Percentiles rank a stretch among this genome's conserved stretches.
phyloP scores from a whole-genome alignment of 2,113 vertebrate species.

The Chionis minor region DNA sequence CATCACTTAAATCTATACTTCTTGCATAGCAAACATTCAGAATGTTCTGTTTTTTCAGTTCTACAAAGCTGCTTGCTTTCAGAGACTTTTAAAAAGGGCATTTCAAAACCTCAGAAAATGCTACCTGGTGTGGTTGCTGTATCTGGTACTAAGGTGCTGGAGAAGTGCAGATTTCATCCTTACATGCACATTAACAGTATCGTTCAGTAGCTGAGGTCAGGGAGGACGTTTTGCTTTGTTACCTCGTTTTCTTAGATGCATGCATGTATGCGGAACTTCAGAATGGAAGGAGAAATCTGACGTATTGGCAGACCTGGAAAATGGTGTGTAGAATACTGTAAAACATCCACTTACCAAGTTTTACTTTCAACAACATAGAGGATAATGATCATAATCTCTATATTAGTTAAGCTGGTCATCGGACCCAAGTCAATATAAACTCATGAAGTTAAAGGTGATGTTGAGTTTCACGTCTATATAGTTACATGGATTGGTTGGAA shows the following conservation, averaged over 20 bases:
- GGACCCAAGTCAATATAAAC: not conserved
- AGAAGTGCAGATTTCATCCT: not conserved
- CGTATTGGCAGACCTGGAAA: not conserved
- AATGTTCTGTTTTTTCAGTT: not conserved
- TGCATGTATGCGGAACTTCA: not conserved
- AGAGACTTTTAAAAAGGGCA: not conserved
- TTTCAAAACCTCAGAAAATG: not conserved
- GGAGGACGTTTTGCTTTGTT: not conserved
- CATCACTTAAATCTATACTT: not conserved
- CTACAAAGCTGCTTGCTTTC: not conserved
- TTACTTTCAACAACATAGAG: not conserved
- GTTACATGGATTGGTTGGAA: not conserved
- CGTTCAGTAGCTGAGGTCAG: not conserved
- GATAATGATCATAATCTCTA: not conserved
- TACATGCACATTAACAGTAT: not conserved
- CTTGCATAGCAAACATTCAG: not conserved
- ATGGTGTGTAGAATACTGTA: not conserved
- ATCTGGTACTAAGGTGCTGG: not conserved
- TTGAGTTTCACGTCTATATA: not conserved
- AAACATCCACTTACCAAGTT: not conserved
- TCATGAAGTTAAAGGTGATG: not conserved
- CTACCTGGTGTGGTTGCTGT: not conserved
- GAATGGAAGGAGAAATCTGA: not conserved
- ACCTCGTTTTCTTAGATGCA: not conserved
- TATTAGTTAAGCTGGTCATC: not conserved